Conservation (phyloP, 2,113 vertebrate species). For the Chloropsis hardwickii region DNA sequence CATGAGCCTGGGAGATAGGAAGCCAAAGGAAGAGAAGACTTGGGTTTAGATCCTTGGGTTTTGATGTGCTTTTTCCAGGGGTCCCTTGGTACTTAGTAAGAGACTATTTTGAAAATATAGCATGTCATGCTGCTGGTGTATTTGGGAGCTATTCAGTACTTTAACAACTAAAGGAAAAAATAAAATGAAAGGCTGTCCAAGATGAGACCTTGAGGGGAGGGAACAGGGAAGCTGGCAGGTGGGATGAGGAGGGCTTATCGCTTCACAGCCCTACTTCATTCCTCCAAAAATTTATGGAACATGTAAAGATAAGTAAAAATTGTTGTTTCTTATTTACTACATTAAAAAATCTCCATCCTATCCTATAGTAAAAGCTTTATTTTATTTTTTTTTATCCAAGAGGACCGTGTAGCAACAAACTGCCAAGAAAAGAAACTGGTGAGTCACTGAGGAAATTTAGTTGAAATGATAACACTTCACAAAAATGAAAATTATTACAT, state of each 20-base stretch:
- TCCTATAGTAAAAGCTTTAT: neutral
- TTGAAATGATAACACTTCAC: conserved; percentile 56
- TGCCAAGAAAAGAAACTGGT: conserved; percentile 22
- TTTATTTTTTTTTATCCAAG: neutral
- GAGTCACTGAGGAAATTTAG: conserved; percentile 54
- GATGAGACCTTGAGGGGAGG: neutral
- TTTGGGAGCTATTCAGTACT: neutral
- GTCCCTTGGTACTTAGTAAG: neutral
- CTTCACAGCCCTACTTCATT: neutral
- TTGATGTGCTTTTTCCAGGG: neutral
- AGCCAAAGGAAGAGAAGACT: neutral
- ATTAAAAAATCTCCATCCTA: neutral
- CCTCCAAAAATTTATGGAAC: neutral
- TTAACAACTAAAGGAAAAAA: neutral
- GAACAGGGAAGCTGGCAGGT: neutral
- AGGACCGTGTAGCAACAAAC: neutral
- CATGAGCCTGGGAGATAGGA: neutral
- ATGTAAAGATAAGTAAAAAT: neutral
- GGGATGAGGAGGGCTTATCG: neutral
- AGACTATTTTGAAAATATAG: neutral
- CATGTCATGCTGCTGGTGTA: neutral
- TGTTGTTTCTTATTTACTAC: neutral
- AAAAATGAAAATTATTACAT: conserved; percentile 45
- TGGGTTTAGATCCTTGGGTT: neutral
- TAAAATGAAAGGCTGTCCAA: neutral